phyloP scores from a whole-genome alignment of 1,140 invertebrate species.

The Cotesia typhae region DNA sequence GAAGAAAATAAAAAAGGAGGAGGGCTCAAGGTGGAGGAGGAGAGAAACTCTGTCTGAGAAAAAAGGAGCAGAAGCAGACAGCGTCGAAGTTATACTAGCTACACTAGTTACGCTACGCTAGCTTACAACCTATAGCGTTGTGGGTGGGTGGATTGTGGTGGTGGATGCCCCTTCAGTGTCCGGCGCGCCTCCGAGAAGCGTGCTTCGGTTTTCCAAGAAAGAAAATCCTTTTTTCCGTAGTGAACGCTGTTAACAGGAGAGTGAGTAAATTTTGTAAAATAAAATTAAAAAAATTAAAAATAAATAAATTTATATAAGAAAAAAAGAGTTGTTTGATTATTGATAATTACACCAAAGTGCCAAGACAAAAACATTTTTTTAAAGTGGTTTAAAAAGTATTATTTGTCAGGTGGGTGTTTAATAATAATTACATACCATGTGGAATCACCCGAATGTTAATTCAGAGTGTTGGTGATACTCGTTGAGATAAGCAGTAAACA shows the following conservation, averaged over 20 bases:
- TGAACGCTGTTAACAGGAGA: background rate
- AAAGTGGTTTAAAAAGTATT: slow-evolving; percentile 4
- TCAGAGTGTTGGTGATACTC: background rate
- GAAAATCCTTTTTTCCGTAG: slow-evolving; percentile 8
- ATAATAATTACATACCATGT: background rate
- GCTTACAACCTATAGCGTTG: slow-evolving; percentile 53
- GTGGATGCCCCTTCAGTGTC: slow-evolving; percentile 63
- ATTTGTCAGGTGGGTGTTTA: background rate
- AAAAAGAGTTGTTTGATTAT: background rate
- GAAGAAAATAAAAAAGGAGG: background rate
- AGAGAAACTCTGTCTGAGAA: slow-evolving; percentile 4
- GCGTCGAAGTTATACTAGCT: slow-evolving; percentile 40
- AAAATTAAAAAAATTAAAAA: background rate
- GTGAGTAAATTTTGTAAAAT: slow-evolving; percentile 4
- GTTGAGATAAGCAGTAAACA: background rate
- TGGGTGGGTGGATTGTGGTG: slow-evolving; percentile 57
- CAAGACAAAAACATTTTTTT: background rate
- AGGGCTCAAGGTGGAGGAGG: background rate
- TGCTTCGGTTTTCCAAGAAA: slow-evolving; percentile 53
- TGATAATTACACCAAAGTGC: slow-evolving; percentile 17
- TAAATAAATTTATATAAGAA: background rate
- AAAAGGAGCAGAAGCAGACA: slow-evolving; percentile 19
- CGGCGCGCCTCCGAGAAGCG: slow-evolving; percentile 65
- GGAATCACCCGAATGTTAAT: background rate
- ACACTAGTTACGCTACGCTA: slow-evolving; percentile 29